Evolutionary conservation across 2,113 vertebrate species (phyloP).

Genomic region (Pardalotus punctatus): DNA sequence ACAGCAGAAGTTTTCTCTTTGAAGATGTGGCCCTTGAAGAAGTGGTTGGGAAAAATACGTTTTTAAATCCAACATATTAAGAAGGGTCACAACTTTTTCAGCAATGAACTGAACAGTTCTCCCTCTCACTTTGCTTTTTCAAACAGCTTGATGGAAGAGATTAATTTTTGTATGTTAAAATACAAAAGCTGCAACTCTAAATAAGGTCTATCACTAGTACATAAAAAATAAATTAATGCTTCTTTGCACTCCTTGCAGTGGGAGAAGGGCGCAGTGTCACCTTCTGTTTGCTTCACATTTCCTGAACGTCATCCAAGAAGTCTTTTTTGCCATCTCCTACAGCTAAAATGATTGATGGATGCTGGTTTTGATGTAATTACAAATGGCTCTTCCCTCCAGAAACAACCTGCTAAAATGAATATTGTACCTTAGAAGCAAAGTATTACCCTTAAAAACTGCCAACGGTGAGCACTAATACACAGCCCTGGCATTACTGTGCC

Average conservation of each 20-base stretch:
- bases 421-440: neutral
- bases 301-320: neutral
- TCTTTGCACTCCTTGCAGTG: neutral
- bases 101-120: neutral
- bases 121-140: neutral
- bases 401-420: constrained; percentile 21
- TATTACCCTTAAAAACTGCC: neutral
- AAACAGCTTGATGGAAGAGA: neutral
- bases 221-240: neutral
- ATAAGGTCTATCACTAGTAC: neutral
- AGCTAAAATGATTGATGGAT: neutral
- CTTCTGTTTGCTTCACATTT: neutral
- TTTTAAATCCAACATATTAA: neutral
- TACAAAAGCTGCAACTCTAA: neutral
- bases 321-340: neutral
- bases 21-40: neutral
- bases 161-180: neutral
- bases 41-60: fast-evolving
- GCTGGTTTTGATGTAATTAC: neutral
- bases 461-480: neutral
- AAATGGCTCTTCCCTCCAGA: constrained; percentile 33
- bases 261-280: neutral
- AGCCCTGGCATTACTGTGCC: neutral
- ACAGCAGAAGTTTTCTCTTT: neutral
- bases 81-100: neutral